Percentiles rank a stretch among this genome's conserved stretches.
Conservation (phyloP, 1,140 invertebrate species). For the Leptopilina clavipes region DNA sequence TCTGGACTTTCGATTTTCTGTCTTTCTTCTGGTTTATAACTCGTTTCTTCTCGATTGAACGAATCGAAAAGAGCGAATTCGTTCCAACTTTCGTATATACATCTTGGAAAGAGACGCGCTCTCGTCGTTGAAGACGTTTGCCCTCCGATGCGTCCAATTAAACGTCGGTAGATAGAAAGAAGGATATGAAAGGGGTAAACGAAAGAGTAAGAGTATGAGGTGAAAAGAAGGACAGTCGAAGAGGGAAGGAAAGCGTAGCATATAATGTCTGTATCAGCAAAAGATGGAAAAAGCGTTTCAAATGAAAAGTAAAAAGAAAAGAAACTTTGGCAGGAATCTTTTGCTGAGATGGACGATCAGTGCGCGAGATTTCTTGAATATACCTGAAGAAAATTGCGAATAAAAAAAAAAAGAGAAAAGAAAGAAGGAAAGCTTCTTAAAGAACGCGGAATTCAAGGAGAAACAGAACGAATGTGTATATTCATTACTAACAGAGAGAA, state of each 20-base stretch:
- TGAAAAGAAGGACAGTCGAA: not conserved
- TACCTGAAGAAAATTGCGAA: conserved; percentile 10
- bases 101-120: conserved; percentile 39
- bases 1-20: conserved; percentile 1
- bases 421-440: not conserved
- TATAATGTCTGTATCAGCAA: conserved; percentile 48
- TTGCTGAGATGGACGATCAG: conserved; percentile 22
- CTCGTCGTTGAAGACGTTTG: conserved; percentile 42
- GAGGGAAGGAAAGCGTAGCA: conserved; percentile 11
- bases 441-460: conserved; percentile 36
- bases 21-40: conserved; percentile 5
- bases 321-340: conserved; percentile 21
- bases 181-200: conserved; percentile 14
- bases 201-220: not conserved
- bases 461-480: conserved; percentile 53
- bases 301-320: not conserved
- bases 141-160: conserved; percentile 51
- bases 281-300: conserved; percentile 42
- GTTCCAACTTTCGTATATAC: conserved; percentile 23
- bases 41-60: conserved; percentile 21
- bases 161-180: conserved; percentile 42
- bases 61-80: conserved; percentile 2
- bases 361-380: conserved; percentile 4
- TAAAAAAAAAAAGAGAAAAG: conserved; percentile 25
- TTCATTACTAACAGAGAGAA: conserved; percentile 50